Evolutionary conservation across 2,888 invertebrate species (phyloP), one percentile per base, ranked within the genome.

Genomic region (Hypomecis punctinalis): DNA sequence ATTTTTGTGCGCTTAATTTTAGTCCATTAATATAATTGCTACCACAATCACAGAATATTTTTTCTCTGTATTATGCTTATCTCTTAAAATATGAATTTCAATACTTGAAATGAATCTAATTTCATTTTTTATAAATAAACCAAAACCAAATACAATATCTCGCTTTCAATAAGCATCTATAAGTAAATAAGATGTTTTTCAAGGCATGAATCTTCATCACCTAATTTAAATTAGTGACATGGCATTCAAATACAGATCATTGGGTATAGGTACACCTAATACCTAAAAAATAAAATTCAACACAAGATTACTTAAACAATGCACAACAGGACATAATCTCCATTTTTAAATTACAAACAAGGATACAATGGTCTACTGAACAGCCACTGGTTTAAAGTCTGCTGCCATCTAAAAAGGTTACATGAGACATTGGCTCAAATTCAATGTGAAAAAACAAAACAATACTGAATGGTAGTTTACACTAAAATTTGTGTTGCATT

Each of bases 281-380:
- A 64, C 54, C 47, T 62, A 56, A 7, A 52, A 61, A 57, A 61
- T 63, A 66, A 60, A 64, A 9, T 36, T 39, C 39, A 54, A 54
- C 48, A 55, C 55, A 55, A 61, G 35, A 48, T 36, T 47, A 57
- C 9, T 45, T 43, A 61, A 69, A 61, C 39, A 58, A 65, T 58
- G 51, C 60, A 68, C 63, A 68, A 72, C 61, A 66, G 66, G 48
- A 63, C 65, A 66, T 67, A 68, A 70, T 70, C 65, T 68, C 67
- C 68, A 67, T 48, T 47, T 23, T 56, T 11, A 48, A 48, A 58
- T 48, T 42, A 61, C 23, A 60, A 61, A 57, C 40, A 65, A 61
- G 37, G 49, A 54, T 59, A 36, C 52, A 65, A 61, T 58, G 64
- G 60, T 67, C 53, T 56, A 35, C 40, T 23, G 47, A 56, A 68